Evolutionary conservation across 1,140 invertebrate species (phyloP).

Genomic region (Rhynchophorus ferrugineus): DNA sequence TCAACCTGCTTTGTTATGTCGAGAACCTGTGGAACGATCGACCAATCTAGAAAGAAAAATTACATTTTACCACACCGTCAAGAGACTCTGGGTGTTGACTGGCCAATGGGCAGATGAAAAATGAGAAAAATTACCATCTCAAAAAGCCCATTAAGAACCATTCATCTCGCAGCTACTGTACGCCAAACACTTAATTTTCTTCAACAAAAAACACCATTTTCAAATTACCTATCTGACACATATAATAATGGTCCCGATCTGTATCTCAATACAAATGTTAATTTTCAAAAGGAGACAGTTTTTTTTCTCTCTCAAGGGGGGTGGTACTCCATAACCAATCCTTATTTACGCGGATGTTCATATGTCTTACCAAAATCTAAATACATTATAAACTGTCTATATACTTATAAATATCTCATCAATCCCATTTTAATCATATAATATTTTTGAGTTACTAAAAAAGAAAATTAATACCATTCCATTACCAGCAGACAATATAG

Average conservation of each 20-base stretch:
- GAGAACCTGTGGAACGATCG: too few relatives aligned
- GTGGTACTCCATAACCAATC: slow-evolving; percentile 6
- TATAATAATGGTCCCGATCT: slow-evolving; percentile 1
- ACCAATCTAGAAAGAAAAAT: too few relatives aligned
- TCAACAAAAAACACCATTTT: slow-evolving; percentile 2
- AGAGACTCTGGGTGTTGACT: not conserved
- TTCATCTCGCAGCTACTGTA: slow-evolving; percentile 1
- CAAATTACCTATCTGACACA: not conserved
- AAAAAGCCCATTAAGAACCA: not conserved
- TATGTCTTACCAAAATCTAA: too few relatives aligned
- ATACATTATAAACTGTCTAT: too few relatives aligned
- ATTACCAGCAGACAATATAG: too few relatives aligned
- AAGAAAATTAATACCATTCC: too few relatives aligned
- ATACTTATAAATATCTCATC: too few relatives aligned
- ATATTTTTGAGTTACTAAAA: too few relatives aligned
- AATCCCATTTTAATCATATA: too few relatives aligned
- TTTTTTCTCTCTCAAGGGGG: not conserved
- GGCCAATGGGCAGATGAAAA: not conserved
- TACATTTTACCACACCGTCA: too few relatives aligned
- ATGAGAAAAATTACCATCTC: not conserved
- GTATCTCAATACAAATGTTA: not conserved
- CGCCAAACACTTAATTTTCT: slow-evolving; percentile 3
- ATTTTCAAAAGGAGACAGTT: not conserved
- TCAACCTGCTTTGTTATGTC: too few relatives aligned
- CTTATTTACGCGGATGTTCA: too few relatives aligned